A percentile compares a stretch with the other conserved stretches of the same genome.
Conservation (phyloP, 2,888 invertebrate species). For the Plebejus melissa region DNA sequence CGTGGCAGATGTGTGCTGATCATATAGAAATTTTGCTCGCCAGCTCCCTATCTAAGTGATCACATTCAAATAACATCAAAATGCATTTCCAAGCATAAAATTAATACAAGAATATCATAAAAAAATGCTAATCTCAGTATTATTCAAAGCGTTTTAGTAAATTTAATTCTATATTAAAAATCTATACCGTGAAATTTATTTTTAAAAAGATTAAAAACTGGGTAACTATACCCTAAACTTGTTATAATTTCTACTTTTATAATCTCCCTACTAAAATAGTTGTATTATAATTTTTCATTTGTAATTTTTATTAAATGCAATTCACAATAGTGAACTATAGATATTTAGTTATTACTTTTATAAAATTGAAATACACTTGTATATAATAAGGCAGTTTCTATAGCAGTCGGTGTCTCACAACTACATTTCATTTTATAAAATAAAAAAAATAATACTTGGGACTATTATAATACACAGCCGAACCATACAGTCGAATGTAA, state of each 20-base stretch:
- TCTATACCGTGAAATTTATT: neutral
- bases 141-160: neutral
- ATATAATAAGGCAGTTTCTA: neutral
- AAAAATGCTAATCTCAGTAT: neutral
- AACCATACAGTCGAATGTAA: neutral
- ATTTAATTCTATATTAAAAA: neutral
- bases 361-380: neutral
- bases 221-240: neutral
- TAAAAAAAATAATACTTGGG: neutral
- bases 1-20: too few species aligned
- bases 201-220: neutral
- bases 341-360: neutral
- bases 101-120: neutral
- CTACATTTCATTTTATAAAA: neutral
- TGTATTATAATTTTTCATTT: neutral
- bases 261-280: neutral
- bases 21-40: too few species aligned
- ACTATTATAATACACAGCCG: neutral
- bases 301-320: neutral
- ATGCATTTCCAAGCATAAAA: neutral
- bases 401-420: neutral
- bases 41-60: too few species aligned
- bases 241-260: neutral
- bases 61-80: neutral
- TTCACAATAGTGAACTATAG: constrained; percentile 4